A percentile compares a stretch with the other conserved stretches of the same genome.
These are phyloP conservation scores for Digitonthophagus gazella DNA, from an alignment of 2,888 invertebrate genomes.

Conservation along the genomic window DNA sequence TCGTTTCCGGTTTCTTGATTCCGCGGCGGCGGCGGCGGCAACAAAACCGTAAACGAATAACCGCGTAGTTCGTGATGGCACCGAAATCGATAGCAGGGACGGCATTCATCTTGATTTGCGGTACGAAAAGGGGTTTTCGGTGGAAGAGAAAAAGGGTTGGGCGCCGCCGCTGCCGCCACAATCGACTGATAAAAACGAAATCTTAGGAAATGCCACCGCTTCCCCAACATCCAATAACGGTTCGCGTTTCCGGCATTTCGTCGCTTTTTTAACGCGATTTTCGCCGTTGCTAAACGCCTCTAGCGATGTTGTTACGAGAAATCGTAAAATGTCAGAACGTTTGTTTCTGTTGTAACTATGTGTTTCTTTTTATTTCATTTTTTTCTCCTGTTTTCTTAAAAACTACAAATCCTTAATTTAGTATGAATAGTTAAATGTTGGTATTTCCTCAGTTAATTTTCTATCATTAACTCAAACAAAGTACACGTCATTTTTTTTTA, in stretches of 20 bases:
- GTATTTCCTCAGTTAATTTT: too few relatives aligned
- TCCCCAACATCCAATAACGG: conserved; percentile 41
- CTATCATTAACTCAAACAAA: too few relatives aligned
- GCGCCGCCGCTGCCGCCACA: conserved; percentile 26
- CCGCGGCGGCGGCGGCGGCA: conserved; percentile 4
- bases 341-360: conserved; percentile 6
- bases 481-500: too few relatives aligned
- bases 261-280: conserved; percentile 40
- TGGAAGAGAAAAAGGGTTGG: background rate
- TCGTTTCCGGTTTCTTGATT: background rate
- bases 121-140: conserved; percentile 32
- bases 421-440: too few relatives aligned
- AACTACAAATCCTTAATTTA: too few relatives aligned
- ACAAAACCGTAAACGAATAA: conserved; percentile 38
- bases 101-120: conserved; percentile 44
- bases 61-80: conserved; percentile 35
- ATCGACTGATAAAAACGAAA: conserved; percentile 42
- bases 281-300: conserved; percentile 2
- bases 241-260: conserved; percentile 40
- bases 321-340: conserved; percentile 6
- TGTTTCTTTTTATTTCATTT: background rate
- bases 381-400: too few relatives aligned
- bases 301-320: background rate
- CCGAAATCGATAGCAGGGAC: conserved; percentile 34
- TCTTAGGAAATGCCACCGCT: conserved; percentile 40